These are phyloP conservation scores for Epicampocera succincta DNA, from an alignment of 2,888 invertebrate genomes.

Conservation along the genomic window DNA sequence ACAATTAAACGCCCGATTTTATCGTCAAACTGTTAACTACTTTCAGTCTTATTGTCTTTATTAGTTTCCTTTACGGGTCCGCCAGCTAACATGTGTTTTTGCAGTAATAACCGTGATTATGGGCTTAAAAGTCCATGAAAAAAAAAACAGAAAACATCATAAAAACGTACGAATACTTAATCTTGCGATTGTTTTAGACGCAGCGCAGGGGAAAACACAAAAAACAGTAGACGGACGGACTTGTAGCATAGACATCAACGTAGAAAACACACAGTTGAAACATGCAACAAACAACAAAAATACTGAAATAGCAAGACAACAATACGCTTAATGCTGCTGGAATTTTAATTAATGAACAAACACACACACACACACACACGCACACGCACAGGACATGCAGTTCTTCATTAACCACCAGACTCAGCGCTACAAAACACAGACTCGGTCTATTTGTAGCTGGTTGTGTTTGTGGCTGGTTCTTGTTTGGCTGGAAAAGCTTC, in stretches of 20 bases:
- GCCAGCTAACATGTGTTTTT: conserved; percentile 10
- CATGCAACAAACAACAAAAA: conserved; percentile 9
- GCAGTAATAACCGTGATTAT: conserved; percentile 53
- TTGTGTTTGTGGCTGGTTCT: conserved; percentile 54
- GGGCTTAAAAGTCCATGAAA: conserved; percentile 58
- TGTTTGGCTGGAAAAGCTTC: conserved; percentile 20
- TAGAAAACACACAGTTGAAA: conserved; percentile 32
- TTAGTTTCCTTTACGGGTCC: neutral
- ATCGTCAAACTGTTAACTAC: neutral
- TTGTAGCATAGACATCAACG: conserved; percentile 11
- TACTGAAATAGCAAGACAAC: conserved; percentile 55
- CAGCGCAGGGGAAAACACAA: conserved; percentile 11
- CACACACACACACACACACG: neutral
- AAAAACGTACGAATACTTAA: conserved; percentile 28
- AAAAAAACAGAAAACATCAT: conserved; percentile 36
- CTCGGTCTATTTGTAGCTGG: neutral
- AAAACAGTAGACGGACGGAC: conserved; percentile 43
- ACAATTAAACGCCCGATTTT: too few relatives aligned
- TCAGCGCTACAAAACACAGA: neutral
- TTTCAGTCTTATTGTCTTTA: neutral
- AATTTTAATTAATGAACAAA: conserved; percentile 78
- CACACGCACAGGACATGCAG: neutral
- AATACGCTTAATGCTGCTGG: conserved; percentile 77
- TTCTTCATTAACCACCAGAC: conserved; percentile 52
- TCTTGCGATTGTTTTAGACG: conserved; percentile 9